Percentiles rank a stretch among this genome's conserved stretches.
These are phyloP conservation scores for Metopia argyrocephala DNA, from an alignment of 2,888 invertebrate genomes.

Conservation along the genomic window DNA sequence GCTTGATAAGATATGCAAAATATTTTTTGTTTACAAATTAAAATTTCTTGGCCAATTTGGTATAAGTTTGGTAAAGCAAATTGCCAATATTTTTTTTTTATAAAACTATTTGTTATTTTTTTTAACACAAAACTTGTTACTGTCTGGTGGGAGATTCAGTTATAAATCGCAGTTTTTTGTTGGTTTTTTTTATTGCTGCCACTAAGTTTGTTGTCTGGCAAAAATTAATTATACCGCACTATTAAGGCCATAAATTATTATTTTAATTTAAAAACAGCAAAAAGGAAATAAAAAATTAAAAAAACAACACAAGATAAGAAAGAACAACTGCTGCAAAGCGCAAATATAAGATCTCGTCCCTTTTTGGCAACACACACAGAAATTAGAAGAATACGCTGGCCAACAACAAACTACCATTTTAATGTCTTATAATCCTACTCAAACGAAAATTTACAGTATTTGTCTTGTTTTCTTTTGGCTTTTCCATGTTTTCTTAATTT, in stretches of 20 bases:
- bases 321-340: constrained; percentile 7
- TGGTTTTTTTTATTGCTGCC: not conserved
- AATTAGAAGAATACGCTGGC: not conserved
- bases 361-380: constrained; percentile 40
- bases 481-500: constrained; percentile 55
- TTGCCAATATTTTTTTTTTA: not conserved
- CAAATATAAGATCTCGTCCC: constrained; percentile 26
- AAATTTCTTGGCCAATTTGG: not conserved
- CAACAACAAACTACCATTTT: not conserved
- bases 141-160: constrained; percentile 21
- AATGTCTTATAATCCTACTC: constrained; percentile 31
- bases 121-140: not conserved
- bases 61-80: not conserved
- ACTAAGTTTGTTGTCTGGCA: constrained; percentile 19
- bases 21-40: too few relatives aligned
- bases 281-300: not conserved
- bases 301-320: not conserved
- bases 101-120: not conserved
- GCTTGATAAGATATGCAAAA: not conserved
- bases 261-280: constrained; percentile 19
- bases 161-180: constrained; percentile 11
- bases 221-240: constrained; percentile 63
- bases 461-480: constrained; percentile 19
- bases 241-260: constrained; percentile 52
- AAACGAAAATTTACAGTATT: constrained; percentile 38